A percentile compares a stretch with the other conserved stretches of the same genome.
phyloP scores from a whole-genome alignment of 2,113 vertebrate species.

The Orientallactaga bullata region DNA sequence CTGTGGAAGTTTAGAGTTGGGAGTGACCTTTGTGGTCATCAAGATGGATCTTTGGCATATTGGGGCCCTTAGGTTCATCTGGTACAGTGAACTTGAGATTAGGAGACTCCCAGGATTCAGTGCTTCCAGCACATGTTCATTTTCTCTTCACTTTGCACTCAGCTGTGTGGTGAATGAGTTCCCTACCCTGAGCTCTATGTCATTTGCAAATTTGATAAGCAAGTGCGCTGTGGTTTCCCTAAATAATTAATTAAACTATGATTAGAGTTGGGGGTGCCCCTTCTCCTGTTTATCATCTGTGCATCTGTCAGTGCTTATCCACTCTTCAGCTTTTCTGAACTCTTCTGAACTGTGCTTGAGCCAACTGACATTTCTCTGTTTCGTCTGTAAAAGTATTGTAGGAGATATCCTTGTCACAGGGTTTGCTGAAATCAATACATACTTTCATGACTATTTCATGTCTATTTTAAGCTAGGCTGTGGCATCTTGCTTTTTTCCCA shows the following conservation, averaged over 20 bases:
- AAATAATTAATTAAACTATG: neutral
- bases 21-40: neutral
- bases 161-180: neutral
- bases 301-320: accelerated
- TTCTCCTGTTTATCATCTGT: neutral
- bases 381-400: conserved; percentile 18
- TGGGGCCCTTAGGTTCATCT: neutral
- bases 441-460: conserved; percentile 13
- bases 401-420: neutral
- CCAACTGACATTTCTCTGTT: neutral
- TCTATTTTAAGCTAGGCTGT: conserved; percentile 33
- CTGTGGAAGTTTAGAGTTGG: neutral
- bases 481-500: conserved; percentile 24
- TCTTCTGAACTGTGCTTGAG: neutral
- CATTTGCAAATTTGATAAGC: neutral
- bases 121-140: neutral
- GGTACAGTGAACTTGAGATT: neutral
- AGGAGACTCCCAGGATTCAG: neutral
- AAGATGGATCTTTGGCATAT: neutral
- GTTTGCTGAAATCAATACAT: conserved; percentile 23
- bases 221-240: neutral
- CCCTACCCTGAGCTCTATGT: accelerated
- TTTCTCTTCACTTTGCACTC: neutral
- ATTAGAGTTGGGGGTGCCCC: neutral
- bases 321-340: neutral